A percentile compares a stretch with the other conserved stretches of the same genome.
phyloP scores from a whole-genome alignment of 2,797 vertebrate genomes.

The Psittacula derbiana region DNA sequence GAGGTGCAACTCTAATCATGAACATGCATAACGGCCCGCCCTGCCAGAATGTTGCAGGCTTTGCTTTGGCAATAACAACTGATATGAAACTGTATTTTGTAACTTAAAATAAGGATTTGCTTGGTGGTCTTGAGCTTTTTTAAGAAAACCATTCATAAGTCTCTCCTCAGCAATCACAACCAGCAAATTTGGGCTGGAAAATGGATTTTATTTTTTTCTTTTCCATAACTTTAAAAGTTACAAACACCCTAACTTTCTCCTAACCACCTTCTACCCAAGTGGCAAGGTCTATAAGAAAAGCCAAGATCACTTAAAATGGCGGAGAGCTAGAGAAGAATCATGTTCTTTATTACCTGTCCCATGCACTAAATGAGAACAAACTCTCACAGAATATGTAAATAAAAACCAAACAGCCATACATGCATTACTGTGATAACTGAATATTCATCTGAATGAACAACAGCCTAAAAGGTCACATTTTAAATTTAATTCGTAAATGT shows the following conservation, averaged over 20 bases:
- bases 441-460: background rate
- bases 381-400: background rate
- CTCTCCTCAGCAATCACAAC: background rate
- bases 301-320: background rate
- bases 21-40: background rate
- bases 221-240: background rate
- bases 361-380: background rate
- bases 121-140: background rate
- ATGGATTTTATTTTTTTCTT: background rate
- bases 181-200: background rate
- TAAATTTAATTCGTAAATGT: background rate
- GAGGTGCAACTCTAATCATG: background rate
- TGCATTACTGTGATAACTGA: background rate
- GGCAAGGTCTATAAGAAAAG: background rate
- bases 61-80: background rate
- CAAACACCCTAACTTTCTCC: background rate
- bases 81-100: background rate
- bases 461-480: conserved; percentile 9
- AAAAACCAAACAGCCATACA: background rate
- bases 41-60: background rate
- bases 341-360: background rate
- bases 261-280: background rate
- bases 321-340: background rate
- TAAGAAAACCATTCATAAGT: background rate
- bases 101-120: background rate